Evolutionary conservation across 2,888 invertebrate genomes (phyloP), one percentile per base, ranked within the genome.

Genomic region (Drosophila macrospina): DNA sequence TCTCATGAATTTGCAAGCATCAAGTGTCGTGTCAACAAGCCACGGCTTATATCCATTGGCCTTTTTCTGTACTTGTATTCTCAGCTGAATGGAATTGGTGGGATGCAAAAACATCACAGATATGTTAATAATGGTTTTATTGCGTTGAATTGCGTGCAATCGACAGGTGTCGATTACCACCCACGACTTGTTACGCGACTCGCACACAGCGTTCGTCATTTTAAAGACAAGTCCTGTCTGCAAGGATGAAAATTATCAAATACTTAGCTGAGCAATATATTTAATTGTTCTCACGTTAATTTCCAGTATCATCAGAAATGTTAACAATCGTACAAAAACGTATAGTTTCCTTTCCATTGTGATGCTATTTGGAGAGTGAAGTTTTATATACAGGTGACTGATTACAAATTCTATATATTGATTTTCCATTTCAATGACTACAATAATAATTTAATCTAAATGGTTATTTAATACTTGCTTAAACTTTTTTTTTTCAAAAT

Each of bases 41-140:
- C 59, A 71, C 5, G 70, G 70, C 13, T 69, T 69, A n/a, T 52
- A 71, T 1, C 59, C 59, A 10, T 55, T 71, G 1, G 41, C 45
- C 10, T 50, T 59, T 16, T n/a, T n/a, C n/a, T n/a, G n/a, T n/a
- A n/a, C n/a, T n/a, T n/a, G n/a, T n/a, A n/a, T n/a, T n/a, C n/a
- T n/a, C n/a, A n/a, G 0, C 0, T 0, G 4, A 1, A 48, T n/a
- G n/a, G n/a, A n/a, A n/a, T n/a, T n/a, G n/a, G n/a, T n/a, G n/a
- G 57, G 37, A 1, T 62, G 20, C 3, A 61, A 8, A 10, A 68
- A 11, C 0, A 11, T n/a, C n/a, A 28, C 3, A 1, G 13, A 3
- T 6, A 62, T 1, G 39, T 57, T 54, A 1, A 68, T 5, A 24
- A 28, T 30, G 0, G 60, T 52, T 42, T 69, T 61, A 13, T 69